These are phyloP conservation scores for Danio rerio DNA, from an alignment of 2,113 vertebrate species.

Conservation along the genomic window GRCz12tu NC_133182.1:22005501-22006000, in stretches of 20 bases:
- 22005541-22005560: conserved; percentile 35
- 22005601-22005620: neutral
- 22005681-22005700: neutral
- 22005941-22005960: conserved; percentile 32
- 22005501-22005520: conserved; percentile 23
- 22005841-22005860: conserved; percentile 36
- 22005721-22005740: conserved; percentile 9
- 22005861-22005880: conserved; percentile 56
- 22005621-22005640: conserved; percentile 35
- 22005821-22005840: conserved; percentile 18
- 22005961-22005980: conserved; percentile 42
- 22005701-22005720: conserved; percentile 24
- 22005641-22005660: conserved; percentile 11
- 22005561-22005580: conserved; percentile 14
- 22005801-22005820: neutral
- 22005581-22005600: neutral
- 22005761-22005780: conserved; percentile 6
- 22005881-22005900: conserved; percentile 59
- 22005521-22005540: conserved; percentile 32
- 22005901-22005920: conserved; percentile 46
- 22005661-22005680: neutral
- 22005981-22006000: conserved; percentile 41
- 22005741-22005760: conserved; percentile 4
- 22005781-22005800: neutral
- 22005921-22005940: conserved; percentile 33